These are phyloP conservation scores for Drosophila melanica DNA, from an alignment of 1,140 invertebrate genomes.

Conservation along the genomic window DNA sequence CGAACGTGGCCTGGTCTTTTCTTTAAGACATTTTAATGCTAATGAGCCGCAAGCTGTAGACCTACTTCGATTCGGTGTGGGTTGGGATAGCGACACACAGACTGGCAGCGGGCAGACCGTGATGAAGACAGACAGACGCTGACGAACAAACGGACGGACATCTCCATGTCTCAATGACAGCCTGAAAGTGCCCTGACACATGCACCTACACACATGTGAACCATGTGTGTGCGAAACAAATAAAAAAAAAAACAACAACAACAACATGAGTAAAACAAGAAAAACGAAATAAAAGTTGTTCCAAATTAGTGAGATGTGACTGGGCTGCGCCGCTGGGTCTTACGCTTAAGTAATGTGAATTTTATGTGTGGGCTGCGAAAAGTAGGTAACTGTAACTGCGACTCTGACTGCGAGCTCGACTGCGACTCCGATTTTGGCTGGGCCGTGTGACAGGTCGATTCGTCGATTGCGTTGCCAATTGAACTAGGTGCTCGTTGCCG, in stretches of 20 bases:
- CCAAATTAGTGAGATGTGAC: slow-evolving; percentile 81
- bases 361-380: slow-evolving; percentile 77
- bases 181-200: slow-evolving; percentile 70
- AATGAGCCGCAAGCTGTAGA: slow-evolving; percentile 80
- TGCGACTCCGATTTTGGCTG: background rate
- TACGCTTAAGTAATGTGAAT: slow-evolving; percentile 79
- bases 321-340: slow-evolving; percentile 67
- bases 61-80: slow-evolving; percentile 73
- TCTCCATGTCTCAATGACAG: slow-evolving; percentile 79
- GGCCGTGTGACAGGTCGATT: slow-evolving; percentile 63
- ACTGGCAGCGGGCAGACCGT: slow-evolving; percentile 49
- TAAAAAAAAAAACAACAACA: background rate
- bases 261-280: slow-evolving; percentile 12
- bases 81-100: slow-evolving; percentile 57
- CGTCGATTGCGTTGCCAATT: slow-evolving; percentile 66
- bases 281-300: slow-evolving; percentile 70
- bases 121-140: slow-evolving; percentile 16
- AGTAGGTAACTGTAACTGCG: slow-evolving; percentile 62
- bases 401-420: slow-evolving; percentile 2
- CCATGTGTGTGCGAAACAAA: slow-evolving; percentile 48
- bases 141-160: slow-evolving; percentile 24
- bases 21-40: slow-evolving; percentile 82
- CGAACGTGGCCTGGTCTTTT: slow-evolving; percentile 77
- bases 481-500: slow-evolving; percentile 57
- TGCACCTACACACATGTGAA: slow-evolving; percentile 29